A percentile compares a stretch with the other conserved stretches of the same genome.
phyloP scores from a whole-genome alignment of 2,888 invertebrate species.

The Drosophila sordidapex region DNA sequence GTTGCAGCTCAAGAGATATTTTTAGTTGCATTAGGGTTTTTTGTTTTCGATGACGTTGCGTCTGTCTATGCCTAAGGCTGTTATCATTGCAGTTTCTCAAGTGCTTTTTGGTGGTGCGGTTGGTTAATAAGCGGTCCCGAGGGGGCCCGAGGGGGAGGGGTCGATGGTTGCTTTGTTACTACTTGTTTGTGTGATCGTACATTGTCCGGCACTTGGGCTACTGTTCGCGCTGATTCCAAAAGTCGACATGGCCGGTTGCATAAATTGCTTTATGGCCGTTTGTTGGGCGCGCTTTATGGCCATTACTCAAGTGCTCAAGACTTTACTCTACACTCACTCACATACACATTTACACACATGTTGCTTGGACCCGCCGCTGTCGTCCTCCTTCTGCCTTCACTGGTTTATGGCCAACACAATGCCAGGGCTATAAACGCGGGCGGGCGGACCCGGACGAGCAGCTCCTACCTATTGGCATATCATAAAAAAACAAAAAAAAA shows the following conservation, averaged over 20 bases:
- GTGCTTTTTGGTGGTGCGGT: slow-evolving; percentile 30
- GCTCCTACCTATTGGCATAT: slow-evolving; percentile 72
- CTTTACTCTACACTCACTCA: slow-evolving; percentile 29
- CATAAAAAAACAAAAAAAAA: slow-evolving; percentile 41
- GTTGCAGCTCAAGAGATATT: slow-evolving; percentile 25
- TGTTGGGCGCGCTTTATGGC: slow-evolving; percentile 76
- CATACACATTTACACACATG: neutral
- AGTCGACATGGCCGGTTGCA: slow-evolving; percentile 69
- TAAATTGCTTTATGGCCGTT: slow-evolving; percentile 79
- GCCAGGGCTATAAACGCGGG: slow-evolving; percentile 74
- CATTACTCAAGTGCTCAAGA: slow-evolving; percentile 80
- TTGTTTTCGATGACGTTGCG: slow-evolving; percentile 9
- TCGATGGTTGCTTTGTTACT: neutral
- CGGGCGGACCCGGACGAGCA: slow-evolving; percentile 44
- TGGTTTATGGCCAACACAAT: slow-evolving; percentile 67
- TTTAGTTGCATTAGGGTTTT: slow-evolving; percentile 1
- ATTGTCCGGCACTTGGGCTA: slow-evolving; percentile 56
- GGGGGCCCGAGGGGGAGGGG: neutral
- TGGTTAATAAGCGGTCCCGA: too few relatives aligned
- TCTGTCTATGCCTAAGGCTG: slow-evolving; percentile 12
- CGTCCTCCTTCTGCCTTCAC: slow-evolving; percentile 25
- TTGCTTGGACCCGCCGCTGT: slow-evolving; percentile 23
- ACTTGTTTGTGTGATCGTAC: slow-evolving; percentile 10
- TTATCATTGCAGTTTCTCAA: slow-evolving; percentile 77
- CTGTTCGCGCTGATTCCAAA: slow-evolving; percentile 76